Evolutionary conservation across 1,140 invertebrate species (phyloP), one percentile per base, ranked within the genome.

Genomic region (Eurosta solidaginis): DNA sequence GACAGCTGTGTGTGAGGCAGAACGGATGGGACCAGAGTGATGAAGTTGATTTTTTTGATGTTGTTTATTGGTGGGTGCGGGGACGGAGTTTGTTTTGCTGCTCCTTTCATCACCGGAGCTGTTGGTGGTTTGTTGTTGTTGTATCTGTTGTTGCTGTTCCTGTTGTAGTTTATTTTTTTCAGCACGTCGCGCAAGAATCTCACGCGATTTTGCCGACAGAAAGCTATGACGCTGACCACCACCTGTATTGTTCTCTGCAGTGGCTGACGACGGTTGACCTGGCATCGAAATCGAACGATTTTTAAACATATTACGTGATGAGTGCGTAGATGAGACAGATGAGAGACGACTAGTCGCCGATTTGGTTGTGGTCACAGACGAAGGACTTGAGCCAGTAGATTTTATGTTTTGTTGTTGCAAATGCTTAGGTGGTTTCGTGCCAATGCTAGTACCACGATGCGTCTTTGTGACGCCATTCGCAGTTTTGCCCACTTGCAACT

Each of bases 201-300:
- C 84, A 6, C 86, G 83, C 6, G 87, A 88, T 74, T 87, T 88
- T 47, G 86, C 85, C 0, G 83, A 86, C 0, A 88, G 75, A 29
- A 88, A 88, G 77, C 87, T 88, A 54, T 83, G 84, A 73, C 81
- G 74, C 82, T 84, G 74, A 44, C 36, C 59, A 40, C 59, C n/a
- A 12, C 36, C 33, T 3, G 29, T 36, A 20, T 52, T 12, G 25
- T 14, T 25, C 47, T 63, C 29, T 75, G 22, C 49, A 6, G 49
- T 27, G 14, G 45, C 12, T 54, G 59, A 20, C 4, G 20, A 47
- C 14, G 50, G 29, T 45, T 77, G 36, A 44, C 44, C 76, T 2
- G 85, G 85, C 78, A 87, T 83, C 20, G 85, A 87, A 74, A 87
- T 87, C 20, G 84, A 86, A 9, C 86, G 83, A 75, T 87, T 82